Conservation (phyloP, 2,888 invertebrate genomes). For the Catocala nupta region DNA sequence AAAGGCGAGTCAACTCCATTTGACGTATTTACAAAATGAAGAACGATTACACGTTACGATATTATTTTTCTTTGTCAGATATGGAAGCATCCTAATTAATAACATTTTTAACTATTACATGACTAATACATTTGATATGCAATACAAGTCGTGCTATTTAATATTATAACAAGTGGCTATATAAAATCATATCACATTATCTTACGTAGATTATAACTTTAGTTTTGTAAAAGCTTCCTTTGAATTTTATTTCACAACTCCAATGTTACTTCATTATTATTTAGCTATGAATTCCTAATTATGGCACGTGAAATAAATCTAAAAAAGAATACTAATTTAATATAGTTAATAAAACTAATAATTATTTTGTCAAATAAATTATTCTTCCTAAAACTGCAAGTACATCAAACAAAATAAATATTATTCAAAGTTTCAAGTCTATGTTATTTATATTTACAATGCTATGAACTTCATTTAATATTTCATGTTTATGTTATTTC, state of each 20-base stretch:
- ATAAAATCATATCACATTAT: slow-evolving; percentile 84
- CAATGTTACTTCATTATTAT: slow-evolving; percentile 73
- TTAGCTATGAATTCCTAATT: slow-evolving; percentile 64
- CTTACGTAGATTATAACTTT: slow-evolving; percentile 83
- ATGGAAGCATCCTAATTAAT: slow-evolving; percentile 65
- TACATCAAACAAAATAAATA: slow-evolving; percentile 31
- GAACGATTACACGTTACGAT: slow-evolving; percentile 42
- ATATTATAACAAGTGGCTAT: slow-evolving; percentile 83
- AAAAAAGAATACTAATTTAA: slow-evolving; percentile 56
- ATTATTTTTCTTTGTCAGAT: slow-evolving; percentile 60
- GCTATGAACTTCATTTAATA: slow-evolving; percentile 38
- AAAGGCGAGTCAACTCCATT: slow-evolving; percentile 57
- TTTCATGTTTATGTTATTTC: slow-evolving; percentile 59
- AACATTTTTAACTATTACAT: slow-evolving; percentile 65
- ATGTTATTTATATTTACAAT: slow-evolving; percentile 44
- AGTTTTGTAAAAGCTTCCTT: slow-evolving; percentile 76
- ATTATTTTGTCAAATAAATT: slow-evolving; percentile 38
- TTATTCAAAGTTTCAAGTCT: slow-evolving; percentile 28
- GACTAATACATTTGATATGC: slow-evolving; percentile 83
- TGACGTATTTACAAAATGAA: slow-evolving; percentile 54
- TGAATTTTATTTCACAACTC: slow-evolving; percentile 84
- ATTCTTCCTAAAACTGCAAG: slow-evolving; percentile 26
- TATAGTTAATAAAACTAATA: slow-evolving; percentile 45
- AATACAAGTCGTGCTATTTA: slow-evolving; percentile 83
- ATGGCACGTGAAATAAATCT: slow-evolving; percentile 82